Conservation (phyloP, 2,113 vertebrate genomes). For the Chaenocephalus aceratus region DNA sequence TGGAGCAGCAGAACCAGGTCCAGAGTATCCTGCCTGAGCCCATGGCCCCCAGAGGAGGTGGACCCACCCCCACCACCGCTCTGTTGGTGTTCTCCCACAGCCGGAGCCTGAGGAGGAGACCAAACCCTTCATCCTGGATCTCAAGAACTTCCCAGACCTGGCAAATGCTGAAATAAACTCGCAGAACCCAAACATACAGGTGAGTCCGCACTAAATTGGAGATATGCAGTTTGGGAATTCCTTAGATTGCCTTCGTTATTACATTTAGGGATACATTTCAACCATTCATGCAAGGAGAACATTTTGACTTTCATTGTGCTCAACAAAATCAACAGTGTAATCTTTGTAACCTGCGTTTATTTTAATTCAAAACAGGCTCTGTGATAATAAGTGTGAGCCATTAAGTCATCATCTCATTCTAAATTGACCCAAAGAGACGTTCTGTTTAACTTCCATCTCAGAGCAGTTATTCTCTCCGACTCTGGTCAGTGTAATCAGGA, state of each 20-base stretch:
- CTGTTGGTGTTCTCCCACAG: slow-evolving; percentile 62
- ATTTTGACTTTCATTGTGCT: neutral
- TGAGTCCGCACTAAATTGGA: slow-evolving; percentile 52
- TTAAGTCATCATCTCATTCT: slow-evolving; percentile 13
- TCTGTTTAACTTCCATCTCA: slow-evolving; percentile 44
- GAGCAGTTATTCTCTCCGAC: slow-evolving; percentile 23
- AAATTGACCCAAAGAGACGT: slow-evolving; percentile 22
- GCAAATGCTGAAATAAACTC: slow-evolving; percentile 88
- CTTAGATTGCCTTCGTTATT: neutral
- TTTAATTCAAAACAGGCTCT: neutral
- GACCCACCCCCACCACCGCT: slow-evolving; percentile 73
- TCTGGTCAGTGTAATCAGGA: slow-evolving; percentile 55
- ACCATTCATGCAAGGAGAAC: neutral
- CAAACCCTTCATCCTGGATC: slow-evolving; percentile 87
- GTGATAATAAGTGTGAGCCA: slow-evolving; percentile 22
- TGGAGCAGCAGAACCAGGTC: slow-evolving; percentile 74
- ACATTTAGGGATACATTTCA: slow-evolving; percentile 3
- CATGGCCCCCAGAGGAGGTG: slow-evolving; percentile 77
- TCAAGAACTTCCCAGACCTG: slow-evolving; percentile 90
- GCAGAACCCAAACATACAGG: slow-evolving; percentile 94
- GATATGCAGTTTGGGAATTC: neutral
- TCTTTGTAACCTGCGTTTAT: neutral
- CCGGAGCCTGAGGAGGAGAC: slow-evolving; percentile 76
- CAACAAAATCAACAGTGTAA: slow-evolving; percentile 16
- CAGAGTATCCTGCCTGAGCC: slow-evolving; percentile 78